Evolutionary conservation across 2,113 vertebrate genomes (phyloP), one percentile per base, ranked within the genome.

Genomic region (Syngnathus typhle): DNA sequence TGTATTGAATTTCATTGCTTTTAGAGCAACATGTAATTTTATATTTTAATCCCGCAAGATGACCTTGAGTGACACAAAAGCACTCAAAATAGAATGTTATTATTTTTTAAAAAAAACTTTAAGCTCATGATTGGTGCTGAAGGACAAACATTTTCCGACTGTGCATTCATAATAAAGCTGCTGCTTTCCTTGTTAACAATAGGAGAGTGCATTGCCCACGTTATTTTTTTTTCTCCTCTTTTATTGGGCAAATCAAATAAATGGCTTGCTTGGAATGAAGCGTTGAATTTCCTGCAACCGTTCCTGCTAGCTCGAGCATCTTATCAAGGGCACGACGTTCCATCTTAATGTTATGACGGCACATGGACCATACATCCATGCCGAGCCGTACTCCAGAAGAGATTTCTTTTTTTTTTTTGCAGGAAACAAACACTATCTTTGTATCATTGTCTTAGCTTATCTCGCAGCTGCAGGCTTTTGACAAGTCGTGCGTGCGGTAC

Each of bases 381-480:
- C 70, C 65, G 82, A 61, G 67, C 69, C 77, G 69, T 80, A 71
- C 62, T 84, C 77, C 78, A 79, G 72, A 82, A 67, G 64, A 83
- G 67, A 72, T 55, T 43, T 15, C n/a, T 82, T 66, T 74, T 74
- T 78, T 60, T 68, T 65, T 65, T 67, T 59, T 46, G 23, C 61
- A 43, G 68, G 54, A 76, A 81, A 85, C 75, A 83, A 81, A 83
- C 70, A 21, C 36, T 85, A 81, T 89, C 84, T 80, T 66, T 37
- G 78, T 66, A 89, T 87, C 79, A 71, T 85, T 80, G 79, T 84
- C 69, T 75, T 49, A 70, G 67, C 82, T 87, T 88, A 87, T 89
- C 88, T 84, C 61, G 19, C 43, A 16, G 76, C 83, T 82, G 80
- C 84, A 88, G 87, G 84, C 86, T 83, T 85, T 78, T 84, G 82